Percentiles rank a stretch among this genome's conserved stretches.
phyloP scores from a whole-genome alignment of 1,140 invertebrate genomes.

The Gryon sp. region DNA sequence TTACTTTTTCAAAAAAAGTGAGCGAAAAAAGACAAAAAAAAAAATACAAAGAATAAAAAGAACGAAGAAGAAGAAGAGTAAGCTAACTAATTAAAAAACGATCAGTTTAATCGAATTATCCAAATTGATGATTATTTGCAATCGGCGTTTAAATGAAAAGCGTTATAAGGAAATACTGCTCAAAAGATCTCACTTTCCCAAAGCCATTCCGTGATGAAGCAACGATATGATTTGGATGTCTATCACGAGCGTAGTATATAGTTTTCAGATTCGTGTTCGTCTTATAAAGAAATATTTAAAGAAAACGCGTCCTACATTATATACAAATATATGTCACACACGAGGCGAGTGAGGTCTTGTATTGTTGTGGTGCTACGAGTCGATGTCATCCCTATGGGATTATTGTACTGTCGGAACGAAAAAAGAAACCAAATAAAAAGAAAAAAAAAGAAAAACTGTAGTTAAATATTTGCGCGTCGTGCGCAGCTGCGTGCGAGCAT shows the following conservation, averaged over 20 bases:
- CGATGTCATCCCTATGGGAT: constrained; percentile 57
- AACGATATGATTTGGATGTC: no score
- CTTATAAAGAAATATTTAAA: no score
- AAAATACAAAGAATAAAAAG: constrained; percentile 17
- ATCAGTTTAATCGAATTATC: constrained; percentile 49
- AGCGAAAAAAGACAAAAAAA: constrained; percentile 51
- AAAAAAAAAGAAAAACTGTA: constrained; percentile 55
- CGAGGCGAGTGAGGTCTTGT: constrained; percentile 50
- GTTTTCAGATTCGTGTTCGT: no score
- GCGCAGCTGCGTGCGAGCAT: constrained; percentile 66
- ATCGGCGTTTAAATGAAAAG: constrained; percentile 43
- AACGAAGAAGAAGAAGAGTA: no score
- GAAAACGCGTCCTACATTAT: not conserved
- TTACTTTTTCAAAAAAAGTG: constrained; percentile 60
- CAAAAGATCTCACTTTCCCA: constrained; percentile 58
- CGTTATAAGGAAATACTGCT: constrained; percentile 46
- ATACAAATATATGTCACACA: not conserved
- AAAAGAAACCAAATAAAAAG: constrained; percentile 26
- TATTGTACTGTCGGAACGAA: constrained; percentile 62
- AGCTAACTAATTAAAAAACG: constrained; percentile 4
- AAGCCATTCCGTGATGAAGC: not conserved
- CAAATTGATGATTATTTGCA: constrained; percentile 44
- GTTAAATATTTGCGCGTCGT: constrained; percentile 70
- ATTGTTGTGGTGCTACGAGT: constrained; percentile 58
- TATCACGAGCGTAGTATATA: no score